Evolutionary conservation across 2,888 invertebrate species (phyloP), one percentile per base, ranked within the genome.

Genomic region (Tyria jacobaeae): DNA sequence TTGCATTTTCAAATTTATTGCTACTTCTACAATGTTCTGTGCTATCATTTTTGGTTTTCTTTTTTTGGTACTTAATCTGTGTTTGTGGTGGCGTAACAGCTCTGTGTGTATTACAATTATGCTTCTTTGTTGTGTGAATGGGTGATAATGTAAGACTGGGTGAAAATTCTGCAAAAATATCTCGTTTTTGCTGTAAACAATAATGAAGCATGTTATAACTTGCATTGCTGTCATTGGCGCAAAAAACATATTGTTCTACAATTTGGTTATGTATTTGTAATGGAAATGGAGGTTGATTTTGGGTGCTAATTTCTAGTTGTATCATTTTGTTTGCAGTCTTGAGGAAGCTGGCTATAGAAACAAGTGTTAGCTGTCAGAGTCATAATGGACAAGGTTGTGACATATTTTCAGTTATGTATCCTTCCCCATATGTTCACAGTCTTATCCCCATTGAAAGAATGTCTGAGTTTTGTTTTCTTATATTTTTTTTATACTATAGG

Each of bases 121-220:
- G 89, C 64, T 85, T 89, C 60, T 82, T 88, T 9, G 69, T 60
- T 56, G 66, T 81, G 41, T 72, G 70, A 4, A 68, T 66, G 0
- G 78, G 83, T 35, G 80, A 83, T 27, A 82, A 52, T 0, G 81
- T 78, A 1, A 91, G 62, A 15, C 75, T 89, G 17, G 81, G 80
- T 5, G 89, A 83, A 64, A 91, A 89, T 53, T 88, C 90, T 0
- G 88, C 63, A 66, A 91, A 92, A 53, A 91, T 83, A 31, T 94
- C 93, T 73, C 84, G 90, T 44, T 90, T 94, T 85, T 92, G 88
- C 93, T 93, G 87, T 79, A 87, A 70, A 6, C 34, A 52, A 15
- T 39, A n/a, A n/a, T 39, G 5, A 37, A 5, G 9, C 25, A 37
- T 37, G 34, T 15, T 49, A 6, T 49, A 27, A 7, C 1, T 31